phyloP scores from a whole-genome alignment of 2,888 invertebrate genomes.

The Drosophila silvestris region DNA sequence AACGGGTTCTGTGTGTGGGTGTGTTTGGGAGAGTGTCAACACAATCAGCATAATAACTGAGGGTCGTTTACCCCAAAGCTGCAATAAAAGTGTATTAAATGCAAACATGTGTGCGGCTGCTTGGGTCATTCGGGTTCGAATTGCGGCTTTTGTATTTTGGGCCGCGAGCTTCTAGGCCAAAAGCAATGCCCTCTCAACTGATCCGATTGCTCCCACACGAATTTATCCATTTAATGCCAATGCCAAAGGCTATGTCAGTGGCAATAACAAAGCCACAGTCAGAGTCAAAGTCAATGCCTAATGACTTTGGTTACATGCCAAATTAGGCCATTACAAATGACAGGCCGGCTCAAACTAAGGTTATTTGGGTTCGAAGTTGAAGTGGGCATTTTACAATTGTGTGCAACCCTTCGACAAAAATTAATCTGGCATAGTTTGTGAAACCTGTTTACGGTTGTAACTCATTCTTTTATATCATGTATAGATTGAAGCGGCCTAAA shows the following conservation, averaged over 20 bases:
- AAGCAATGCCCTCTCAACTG: constrained; percentile 17
- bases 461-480: constrained; percentile 18
- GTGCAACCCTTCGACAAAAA: constrained; percentile 15
- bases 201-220: constrained; percentile 27
- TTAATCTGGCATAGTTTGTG: constrained; percentile 11
- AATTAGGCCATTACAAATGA: constrained; percentile 67
- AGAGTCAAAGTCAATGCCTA: constrained; percentile 58
- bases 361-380: constrained; percentile 39
- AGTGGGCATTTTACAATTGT: constrained; percentile 27
- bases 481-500: constrained; percentile 40
- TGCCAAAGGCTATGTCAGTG: constrained; percentile 40
- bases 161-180: constrained; percentile 23
- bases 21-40: constrained; percentile 60
- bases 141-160: constrained; percentile 2
- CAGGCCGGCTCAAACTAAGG: constrained; percentile 27
- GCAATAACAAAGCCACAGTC: constrained; percentile 12
- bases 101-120: constrained; percentile 65
- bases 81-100: constrained; percentile 77
- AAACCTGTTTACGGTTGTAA: not conserved
- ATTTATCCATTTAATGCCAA: constrained; percentile 54
- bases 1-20: constrained; percentile 12
- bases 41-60: constrained; percentile 76
- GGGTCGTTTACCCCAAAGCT: constrained; percentile 39
- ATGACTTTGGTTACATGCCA: constrained; percentile 69
- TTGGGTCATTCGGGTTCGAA: constrained; percentile 18